phyloP scores from a whole-genome alignment of 2,113 vertebrate species.

The Forbesichthys agassizii region DNA sequence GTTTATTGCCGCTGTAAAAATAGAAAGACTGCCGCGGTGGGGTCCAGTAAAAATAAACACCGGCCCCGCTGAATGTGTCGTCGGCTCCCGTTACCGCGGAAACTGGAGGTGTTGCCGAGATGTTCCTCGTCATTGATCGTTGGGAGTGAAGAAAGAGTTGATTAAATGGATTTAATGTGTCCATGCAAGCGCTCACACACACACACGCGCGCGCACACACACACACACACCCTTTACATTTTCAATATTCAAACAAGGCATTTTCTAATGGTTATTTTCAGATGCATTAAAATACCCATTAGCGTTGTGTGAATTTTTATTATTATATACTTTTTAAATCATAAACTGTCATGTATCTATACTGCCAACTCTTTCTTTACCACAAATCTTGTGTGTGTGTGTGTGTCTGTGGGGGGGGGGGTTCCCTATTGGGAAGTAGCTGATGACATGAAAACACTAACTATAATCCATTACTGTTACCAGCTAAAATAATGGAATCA shows the following conservation, averaged over 20 bases:
- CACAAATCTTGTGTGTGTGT: too few species aligned
- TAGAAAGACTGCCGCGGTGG: constrained; percentile 43
- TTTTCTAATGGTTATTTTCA: neutral
- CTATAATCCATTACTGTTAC: too few species aligned
- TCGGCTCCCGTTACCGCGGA: constrained; percentile 57
- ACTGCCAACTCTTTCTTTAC: too few species aligned
- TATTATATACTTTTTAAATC: too few species aligned
- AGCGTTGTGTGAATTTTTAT: too few species aligned
- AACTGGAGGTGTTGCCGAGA: constrained; percentile 32
- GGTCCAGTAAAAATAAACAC: constrained; percentile 62
- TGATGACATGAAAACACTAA: too few species aligned
- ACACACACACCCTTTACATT: neutral
- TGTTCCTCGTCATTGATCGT: constrained; percentile 40
- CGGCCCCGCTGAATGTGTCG: constrained; percentile 51
- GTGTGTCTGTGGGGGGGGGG: too few species aligned
- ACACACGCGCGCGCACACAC: neutral
- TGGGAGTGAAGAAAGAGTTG: constrained; percentile 3
- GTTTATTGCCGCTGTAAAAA: constrained; percentile 45
- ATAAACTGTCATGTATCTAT: too few species aligned
- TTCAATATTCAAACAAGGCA: neutral
- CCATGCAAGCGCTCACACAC: neutral
- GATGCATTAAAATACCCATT: too few species aligned
- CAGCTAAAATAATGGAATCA: too few species aligned
- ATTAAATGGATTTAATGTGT: neutral
- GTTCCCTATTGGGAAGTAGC: too few species aligned